These are phyloP conservation scores for Brachystomella parvula DNA, from an alignment of 1,140 invertebrate genomes.

Conservation along the genomic window DNA sequence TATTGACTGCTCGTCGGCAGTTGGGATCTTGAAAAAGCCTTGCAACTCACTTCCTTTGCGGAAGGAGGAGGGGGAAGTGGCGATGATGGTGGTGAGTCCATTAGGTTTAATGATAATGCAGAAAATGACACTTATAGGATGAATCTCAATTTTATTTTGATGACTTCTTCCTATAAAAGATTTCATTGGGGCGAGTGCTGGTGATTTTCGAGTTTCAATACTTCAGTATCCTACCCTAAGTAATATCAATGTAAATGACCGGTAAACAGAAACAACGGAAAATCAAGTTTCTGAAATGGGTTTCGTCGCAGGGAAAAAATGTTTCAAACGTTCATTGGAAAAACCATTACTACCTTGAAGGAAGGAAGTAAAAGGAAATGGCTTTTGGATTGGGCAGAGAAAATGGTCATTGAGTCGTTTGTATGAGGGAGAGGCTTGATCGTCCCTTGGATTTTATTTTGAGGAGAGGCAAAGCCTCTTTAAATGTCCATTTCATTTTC, in stretches of 20 bases:
- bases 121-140: not conserved
- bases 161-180: not conserved
- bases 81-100: not conserved
- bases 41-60: too few relatives aligned
- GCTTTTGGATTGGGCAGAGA: constrained; percentile 10
- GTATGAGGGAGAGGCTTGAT: constrained; percentile 36
- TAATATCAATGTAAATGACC: not conserved
- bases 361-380: not conserved
- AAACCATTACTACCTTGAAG: too few relatives aligned
- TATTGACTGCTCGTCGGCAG: too few relatives aligned
- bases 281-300: not conserved
- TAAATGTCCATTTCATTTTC: constrained; percentile 36
- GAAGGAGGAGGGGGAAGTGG: too few relatives aligned
- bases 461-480: constrained; percentile 29
- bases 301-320: not conserved
- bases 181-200: not conserved
- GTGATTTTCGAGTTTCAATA: not conserved
- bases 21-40: too few relatives aligned
- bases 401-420: constrained; percentile 34
- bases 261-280: not conserved
- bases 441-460: constrained; percentile 32
- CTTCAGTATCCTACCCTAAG: not conserved
- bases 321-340: not conserved
- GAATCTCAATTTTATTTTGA: not conserved
- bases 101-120: constrained; percentile 1